Base-by-base conservation (phyloP, 2,888 invertebrate genomes). In the Malthinus seriepunctatus region DNA sequence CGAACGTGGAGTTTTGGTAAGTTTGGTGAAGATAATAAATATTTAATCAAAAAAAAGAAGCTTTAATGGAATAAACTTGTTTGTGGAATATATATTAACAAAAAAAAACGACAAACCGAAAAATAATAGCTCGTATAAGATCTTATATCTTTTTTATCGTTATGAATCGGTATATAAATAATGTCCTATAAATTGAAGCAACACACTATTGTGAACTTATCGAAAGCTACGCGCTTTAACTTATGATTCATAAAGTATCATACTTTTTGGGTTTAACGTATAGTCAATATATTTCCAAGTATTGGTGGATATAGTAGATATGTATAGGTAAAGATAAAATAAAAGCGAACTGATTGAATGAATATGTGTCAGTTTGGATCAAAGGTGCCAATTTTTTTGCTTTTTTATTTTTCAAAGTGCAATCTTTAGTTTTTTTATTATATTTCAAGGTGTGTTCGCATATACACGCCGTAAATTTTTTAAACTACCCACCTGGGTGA, bases 401-500 rank as follows among this genome's bases (percentile, higher is more conserved):
- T 50, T 35, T 49, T 50, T 45, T 53, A 37, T 37, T 46, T 59
- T 32, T 15, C 15, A 44, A 38, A 37, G 39, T 42, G 47, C 50
- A 58, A 58, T 53, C 53, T 38, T 45, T 35, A 32, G 53, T 44
- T 58, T 59, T 59, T 23, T 23, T 59, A 54, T 59, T 56, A 49
- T 56, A 53, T 49, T 53, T 49, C 32, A 56, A 51, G 56, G 47
- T 56, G 52, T 56, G 60, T 53, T 53, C 39, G 42, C 60, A 53
- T 56, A 60, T 50, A 60, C 60, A 60, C 52, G 38, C 50, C 56
- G 56, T 60, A 60, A 60, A 56, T 60, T 56, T 47, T 15, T 39
- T 44, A 46, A 56, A 60, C 45, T 56, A 53, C 49, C 56, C 60
- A 60, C 60, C 60, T 60, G 60, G 60, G 60, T 47, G 56, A 56